Evolutionary conservation across 2,113 vertebrate species (phyloP).

Genomic region (Calyptomena viridis): DNA sequence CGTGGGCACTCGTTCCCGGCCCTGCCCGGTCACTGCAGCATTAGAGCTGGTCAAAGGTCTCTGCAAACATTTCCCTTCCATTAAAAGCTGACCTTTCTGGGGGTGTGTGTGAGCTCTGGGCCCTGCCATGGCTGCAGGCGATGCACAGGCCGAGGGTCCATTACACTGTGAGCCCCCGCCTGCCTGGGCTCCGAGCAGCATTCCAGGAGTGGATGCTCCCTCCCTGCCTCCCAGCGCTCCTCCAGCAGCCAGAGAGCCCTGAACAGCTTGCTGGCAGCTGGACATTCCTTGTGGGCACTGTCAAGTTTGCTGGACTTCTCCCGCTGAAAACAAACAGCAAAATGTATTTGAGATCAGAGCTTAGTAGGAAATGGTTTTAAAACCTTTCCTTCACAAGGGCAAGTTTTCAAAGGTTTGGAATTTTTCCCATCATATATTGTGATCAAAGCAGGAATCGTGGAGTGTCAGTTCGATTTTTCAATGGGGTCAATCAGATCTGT

Average conservation of each 20-base stretch:
- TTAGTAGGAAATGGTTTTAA: neutral
- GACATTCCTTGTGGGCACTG: slow-evolving; percentile 62
- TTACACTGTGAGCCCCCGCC: neutral
- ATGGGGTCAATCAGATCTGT: neutral
- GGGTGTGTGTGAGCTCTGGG: slow-evolving; percentile 17
- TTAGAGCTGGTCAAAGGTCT: slow-evolving; percentile 70
- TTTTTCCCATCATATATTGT: neutral
- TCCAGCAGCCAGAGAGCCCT: neutral
- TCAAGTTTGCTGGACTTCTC: slow-evolving; percentile 59
- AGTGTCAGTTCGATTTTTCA: neutral
- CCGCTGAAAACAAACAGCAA: neutral
- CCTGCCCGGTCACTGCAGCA: slow-evolving; percentile 40
- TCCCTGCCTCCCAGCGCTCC: neutral
- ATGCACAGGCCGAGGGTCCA: neutral
- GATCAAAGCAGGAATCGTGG: neutral
- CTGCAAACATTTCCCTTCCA: slow-evolving; percentile 67
- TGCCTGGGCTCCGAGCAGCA: neutral
- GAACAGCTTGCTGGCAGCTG: slow-evolving; percentile 23
- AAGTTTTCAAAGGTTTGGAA: neutral
- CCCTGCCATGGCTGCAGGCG: slow-evolving; percentile 39
- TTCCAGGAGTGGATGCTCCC: neutral
- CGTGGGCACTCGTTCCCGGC: neutral
- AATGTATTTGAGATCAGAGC: neutral
- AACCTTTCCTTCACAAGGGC: neutral
- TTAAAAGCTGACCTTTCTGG: slow-evolving; percentile 61